phyloP scores from a whole-genome alignment of 37 sponge, comb jelly and placozoan genomes.

The Halichondria panicea region DNA sequence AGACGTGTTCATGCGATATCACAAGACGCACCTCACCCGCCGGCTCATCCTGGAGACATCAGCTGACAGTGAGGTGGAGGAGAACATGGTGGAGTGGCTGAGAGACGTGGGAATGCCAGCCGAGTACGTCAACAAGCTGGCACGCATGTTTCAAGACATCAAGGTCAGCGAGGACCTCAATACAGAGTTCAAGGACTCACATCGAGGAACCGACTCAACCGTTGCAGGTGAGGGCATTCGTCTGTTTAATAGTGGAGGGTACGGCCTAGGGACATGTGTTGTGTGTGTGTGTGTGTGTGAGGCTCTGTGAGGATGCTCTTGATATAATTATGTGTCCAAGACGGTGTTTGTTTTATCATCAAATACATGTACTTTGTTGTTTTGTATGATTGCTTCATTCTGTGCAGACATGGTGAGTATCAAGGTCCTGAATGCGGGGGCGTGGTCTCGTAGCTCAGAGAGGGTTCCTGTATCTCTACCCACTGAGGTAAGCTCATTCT shows the following conservation, averaged over 20 bases:
- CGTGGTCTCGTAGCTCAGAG: slow-evolving; percentile 91
- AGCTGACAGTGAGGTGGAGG: slow-evolving; percentile 93
- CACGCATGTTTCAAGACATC: slow-evolving; percentile 95
- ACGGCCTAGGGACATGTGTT: background rate
- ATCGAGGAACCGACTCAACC: slow-evolving; percentile 36
- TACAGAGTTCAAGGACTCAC: slow-evolving; percentile 72
- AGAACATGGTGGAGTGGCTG: slow-evolving; percentile 96
- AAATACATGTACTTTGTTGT: too few species aligned
- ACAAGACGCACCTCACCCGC: slow-evolving; percentile 89
- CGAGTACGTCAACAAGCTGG: slow-evolving; percentile 94
- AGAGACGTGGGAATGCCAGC: slow-evolving; percentile 95
- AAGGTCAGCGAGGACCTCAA: slow-evolving; percentile 92
- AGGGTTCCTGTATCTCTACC: slow-evolving; percentile 85
- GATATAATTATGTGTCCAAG: too few species aligned
- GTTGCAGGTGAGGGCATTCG: slow-evolving; percentile 62
- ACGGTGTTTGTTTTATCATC: too few species aligned
- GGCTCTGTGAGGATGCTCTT: too few species aligned
- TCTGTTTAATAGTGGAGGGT: background rate
- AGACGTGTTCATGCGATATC: slow-evolving; percentile 95
- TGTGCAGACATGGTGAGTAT: slow-evolving; percentile 79
- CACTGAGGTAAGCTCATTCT: slow-evolving; percentile 51
- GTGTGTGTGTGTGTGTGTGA: too few species aligned
- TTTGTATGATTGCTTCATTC: background rate
- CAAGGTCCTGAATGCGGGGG: slow-evolving; percentile 91
- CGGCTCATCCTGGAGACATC: slow-evolving; percentile 89